A percentile compares a stretch with the other conserved stretches of the same genome.
Evolutionary conservation across 2,888 invertebrate species (phyloP).

Genomic region (Syrphus vitripennis): DNA sequence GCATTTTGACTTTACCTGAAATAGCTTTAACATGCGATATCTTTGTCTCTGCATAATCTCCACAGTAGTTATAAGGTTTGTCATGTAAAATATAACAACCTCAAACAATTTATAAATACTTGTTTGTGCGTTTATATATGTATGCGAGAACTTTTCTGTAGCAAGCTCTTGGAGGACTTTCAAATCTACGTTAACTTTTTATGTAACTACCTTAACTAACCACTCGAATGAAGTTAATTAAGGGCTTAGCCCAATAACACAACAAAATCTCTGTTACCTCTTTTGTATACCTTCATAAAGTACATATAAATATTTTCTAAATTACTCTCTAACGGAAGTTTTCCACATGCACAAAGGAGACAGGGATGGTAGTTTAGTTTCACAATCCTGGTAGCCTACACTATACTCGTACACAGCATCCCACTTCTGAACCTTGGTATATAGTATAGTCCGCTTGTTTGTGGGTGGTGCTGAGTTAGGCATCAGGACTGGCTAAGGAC

Average conservation of each 20-base stretch:
- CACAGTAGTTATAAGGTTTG: background rate
- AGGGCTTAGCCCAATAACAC: slow-evolving; percentile 53
- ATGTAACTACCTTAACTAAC: slow-evolving; percentile 54
- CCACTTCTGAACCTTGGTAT: slow-evolving; percentile 6
- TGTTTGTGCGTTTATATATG: background rate
- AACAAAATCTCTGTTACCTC: slow-evolving; percentile 41
- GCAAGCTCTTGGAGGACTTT: slow-evolving; percentile 32
- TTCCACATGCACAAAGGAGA: background rate
- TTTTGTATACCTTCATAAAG: background rate
- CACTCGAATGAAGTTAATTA: slow-evolving; percentile 64
- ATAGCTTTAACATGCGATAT: background rate
- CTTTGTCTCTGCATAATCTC: background rate
- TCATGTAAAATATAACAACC: background rate
- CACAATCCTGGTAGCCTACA: background rate
- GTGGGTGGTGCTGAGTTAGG: background rate
- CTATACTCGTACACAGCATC: background rate
- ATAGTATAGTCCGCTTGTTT: background rate
- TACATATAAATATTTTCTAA: slow-evolving; percentile 14
- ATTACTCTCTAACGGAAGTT: slow-evolving; percentile 38
- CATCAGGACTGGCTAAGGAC: background rate
- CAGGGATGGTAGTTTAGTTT: background rate
- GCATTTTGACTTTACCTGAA: background rate
- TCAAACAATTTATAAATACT: background rate
- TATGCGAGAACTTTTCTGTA: background rate
- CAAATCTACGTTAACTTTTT: slow-evolving; percentile 30